Evolutionary conservation across 2,113 vertebrate genomes (phyloP).

Genomic region (Takifugu flavidus): DNA sequence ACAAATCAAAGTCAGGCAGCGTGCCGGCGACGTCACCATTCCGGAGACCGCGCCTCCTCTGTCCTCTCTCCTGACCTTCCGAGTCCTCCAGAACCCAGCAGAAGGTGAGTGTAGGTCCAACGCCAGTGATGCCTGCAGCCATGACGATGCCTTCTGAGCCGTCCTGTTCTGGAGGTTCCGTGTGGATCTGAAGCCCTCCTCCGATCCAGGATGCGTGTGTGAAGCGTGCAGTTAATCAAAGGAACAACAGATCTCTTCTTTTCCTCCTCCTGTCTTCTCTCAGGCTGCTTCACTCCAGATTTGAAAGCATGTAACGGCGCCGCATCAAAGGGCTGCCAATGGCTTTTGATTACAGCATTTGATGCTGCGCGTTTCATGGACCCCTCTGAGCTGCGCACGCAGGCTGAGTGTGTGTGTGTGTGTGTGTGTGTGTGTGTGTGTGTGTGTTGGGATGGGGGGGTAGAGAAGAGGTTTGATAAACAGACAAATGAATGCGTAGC

Average conservation of each 20-base stretch:
- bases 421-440: too few species aligned
- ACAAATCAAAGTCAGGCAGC: too few species aligned
- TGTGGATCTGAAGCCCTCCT: constrained; percentile 9
- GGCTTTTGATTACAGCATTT: constrained; percentile 38
- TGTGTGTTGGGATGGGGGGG: background rate
- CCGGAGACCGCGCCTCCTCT: constrained; percentile 2
- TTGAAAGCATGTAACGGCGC: background rate
- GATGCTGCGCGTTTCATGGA: constrained; percentile 14
- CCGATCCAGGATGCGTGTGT: background rate
- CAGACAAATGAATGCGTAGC: constrained; percentile 39
- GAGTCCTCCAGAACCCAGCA: constrained; percentile 63
- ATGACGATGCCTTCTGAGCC: constrained; percentile 34
- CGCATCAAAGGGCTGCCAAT: constrained; percentile 11
- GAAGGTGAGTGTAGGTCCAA: constrained; percentile 37
- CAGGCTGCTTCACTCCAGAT: background rate
- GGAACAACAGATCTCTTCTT: constrained; percentile 23
- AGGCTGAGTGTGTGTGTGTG: background rate
- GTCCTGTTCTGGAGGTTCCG: constrained; percentile 7
- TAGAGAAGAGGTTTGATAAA: constrained; percentile 32
- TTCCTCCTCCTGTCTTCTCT: background rate
- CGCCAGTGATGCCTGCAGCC: too few species aligned
- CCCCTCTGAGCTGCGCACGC: constrained; percentile 17
- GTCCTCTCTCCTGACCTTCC: constrained; percentile 40
- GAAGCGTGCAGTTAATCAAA: constrained; percentile 25
- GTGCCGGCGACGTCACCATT: too few species aligned